phyloP scores from a whole-genome alignment of 2,113 vertebrate species.

The Ranitomeya imitator region DNA sequence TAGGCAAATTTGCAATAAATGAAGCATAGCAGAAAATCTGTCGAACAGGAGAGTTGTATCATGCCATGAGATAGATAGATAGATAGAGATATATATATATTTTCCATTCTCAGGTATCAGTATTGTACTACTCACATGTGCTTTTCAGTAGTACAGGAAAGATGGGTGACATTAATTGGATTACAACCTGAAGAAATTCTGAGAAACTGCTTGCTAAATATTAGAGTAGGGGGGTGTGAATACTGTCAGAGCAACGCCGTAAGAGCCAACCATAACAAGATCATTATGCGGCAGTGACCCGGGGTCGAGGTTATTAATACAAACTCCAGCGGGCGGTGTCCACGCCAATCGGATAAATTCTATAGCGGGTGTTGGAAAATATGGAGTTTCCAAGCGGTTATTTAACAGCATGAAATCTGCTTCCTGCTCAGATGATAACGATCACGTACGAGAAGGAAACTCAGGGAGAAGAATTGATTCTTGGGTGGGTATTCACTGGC shows the following conservation, averaged over 20 bases:
- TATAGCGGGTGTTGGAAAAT: background rate
- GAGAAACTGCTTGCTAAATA: background rate
- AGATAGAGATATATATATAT: too few relatives aligned
- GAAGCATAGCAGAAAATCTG: too few relatives aligned
- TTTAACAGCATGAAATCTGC: background rate
- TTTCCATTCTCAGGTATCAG: too few relatives aligned
- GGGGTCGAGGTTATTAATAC: background rate
- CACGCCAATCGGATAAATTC: background rate
- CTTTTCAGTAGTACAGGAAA: too few relatives aligned
- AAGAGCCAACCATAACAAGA: background rate
- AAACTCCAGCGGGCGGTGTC: background rate
- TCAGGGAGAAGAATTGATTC: background rate
- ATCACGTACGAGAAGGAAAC: background rate
- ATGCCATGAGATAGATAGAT: too few relatives aligned
- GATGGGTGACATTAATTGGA: background rate
- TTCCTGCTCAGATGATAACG: slow-evolving; percentile 20
- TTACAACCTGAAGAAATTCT: too few relatives aligned
- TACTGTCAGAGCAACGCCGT: background rate
- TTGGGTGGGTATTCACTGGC: background rate
- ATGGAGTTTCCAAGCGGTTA: background rate
- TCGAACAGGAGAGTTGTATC: too few relatives aligned
- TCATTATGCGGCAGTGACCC: background rate
- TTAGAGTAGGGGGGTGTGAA: background rate
- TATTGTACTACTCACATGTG: too few relatives aligned
- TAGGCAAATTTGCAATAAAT: too few relatives aligned